Conservation (phyloP, 2,888 invertebrate genomes). For the Acanthosepion esculentum region DNA sequence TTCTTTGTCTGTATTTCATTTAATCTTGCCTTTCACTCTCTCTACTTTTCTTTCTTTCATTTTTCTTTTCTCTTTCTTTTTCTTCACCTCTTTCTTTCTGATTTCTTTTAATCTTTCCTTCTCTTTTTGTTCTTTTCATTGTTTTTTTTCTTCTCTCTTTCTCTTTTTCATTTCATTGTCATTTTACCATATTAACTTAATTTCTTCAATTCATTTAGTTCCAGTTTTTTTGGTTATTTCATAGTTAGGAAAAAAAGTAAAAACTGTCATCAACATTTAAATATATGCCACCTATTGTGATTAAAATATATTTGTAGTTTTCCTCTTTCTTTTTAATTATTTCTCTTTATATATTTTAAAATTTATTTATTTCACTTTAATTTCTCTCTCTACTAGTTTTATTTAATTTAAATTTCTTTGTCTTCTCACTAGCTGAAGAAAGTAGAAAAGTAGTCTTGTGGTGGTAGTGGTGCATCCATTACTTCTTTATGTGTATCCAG, state of each 20-base stretch:
- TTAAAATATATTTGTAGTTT: too few relatives aligned
- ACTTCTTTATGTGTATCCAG: neutral
- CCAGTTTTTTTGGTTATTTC: too few relatives aligned
- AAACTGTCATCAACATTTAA: too few relatives aligned
- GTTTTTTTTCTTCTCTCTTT: too few relatives aligned
- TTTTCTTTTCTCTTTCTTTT: neutral
- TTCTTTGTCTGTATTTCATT: neutral
- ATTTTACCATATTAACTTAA: too few relatives aligned
- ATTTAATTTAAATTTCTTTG: neutral
- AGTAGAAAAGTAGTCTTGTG: neutral
- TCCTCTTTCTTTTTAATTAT: too few relatives aligned
- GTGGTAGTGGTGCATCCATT: neutral
- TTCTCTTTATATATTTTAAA: too few relatives aligned
- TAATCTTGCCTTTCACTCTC: neutral
- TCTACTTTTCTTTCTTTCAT: neutral
- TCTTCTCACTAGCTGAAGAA: neutral
- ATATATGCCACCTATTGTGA: too few relatives aligned
- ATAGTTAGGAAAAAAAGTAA: too few relatives aligned
- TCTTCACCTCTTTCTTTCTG: neutral
- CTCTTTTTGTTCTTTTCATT: too few relatives aligned
- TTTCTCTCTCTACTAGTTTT: neutral
- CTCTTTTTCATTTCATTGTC: too few relatives aligned
- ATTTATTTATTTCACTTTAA: neutral
- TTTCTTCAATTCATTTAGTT: too few relatives aligned
- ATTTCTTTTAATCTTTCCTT: neutral